Conservation (phyloP, 2,797 vertebrate species). For the Tokudaia tokunoshimensis region DNA sequence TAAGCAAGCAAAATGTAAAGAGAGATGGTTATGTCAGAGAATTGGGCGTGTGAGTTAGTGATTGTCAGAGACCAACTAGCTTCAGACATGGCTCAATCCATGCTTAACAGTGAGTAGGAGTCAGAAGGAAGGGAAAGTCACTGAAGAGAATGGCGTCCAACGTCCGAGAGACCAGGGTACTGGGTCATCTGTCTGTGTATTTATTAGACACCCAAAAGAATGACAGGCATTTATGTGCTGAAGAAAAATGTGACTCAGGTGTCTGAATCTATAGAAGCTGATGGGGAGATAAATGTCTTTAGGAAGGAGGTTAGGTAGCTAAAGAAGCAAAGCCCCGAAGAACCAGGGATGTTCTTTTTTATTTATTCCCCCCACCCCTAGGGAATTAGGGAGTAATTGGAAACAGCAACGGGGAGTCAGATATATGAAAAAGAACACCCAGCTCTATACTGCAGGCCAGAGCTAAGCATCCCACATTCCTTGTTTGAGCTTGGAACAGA, state of each 20-base stretch:
- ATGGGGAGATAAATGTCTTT: constrained; percentile 33
- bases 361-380: constrained; percentile 37
- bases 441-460: constrained; percentile 31
- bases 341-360: constrained; percentile 56
- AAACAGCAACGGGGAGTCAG: constrained; percentile 62
- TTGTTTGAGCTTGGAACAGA: constrained; percentile 70
- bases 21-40: neutral
- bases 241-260: neutral
- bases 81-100: neutral
- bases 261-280: neutral
- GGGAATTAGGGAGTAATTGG: constrained; percentile 65
- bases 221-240: neutral
- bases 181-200: neutral
- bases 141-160: neutral
- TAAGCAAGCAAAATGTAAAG: neutral
- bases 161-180: neutral
- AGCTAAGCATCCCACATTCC: constrained; percentile 65
- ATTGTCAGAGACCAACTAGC: neutral
- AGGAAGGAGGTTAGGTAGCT: constrained; percentile 11
- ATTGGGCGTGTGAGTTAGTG: neutral
- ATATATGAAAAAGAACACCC: constrained; percentile 69
- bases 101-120: neutral
- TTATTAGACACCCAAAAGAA: neutral
- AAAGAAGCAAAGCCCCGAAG: constrained; percentile 5
- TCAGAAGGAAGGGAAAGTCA: neutral